Evolutionary conservation across 2,888 invertebrate genomes (phyloP).

Genomic region (Eristalinus aeneus): DNA sequence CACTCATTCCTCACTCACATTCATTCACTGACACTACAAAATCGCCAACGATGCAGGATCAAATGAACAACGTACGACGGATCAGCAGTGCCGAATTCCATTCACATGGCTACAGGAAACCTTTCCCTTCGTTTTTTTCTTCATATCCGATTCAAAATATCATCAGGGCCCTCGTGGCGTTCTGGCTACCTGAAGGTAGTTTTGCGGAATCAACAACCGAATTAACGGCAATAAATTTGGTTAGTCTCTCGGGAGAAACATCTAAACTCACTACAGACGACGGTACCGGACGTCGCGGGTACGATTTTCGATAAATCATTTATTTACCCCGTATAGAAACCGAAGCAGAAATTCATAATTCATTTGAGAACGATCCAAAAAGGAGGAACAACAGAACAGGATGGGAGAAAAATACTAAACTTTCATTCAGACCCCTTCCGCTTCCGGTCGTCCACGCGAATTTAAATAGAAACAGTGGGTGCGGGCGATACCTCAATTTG

Average conservation of each 20-base stretch:
- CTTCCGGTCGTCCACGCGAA: slow-evolving; percentile 26
- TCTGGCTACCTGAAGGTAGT: not conserved
- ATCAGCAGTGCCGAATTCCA: slow-evolving; percentile 9
- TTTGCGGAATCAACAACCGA: not conserved
- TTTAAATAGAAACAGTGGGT: slow-evolving; percentile 9
- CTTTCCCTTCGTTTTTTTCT: not conserved
- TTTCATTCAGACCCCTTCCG: not conserved
- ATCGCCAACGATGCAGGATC: slow-evolving; percentile 18
- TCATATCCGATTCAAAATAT: not conserved
- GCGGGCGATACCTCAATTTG: slow-evolving; percentile 1
- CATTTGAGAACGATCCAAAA: not conserved
- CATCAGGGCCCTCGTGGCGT: not conserved
- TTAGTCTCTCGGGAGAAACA: slow-evolving; percentile 2
- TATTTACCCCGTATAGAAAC: slow-evolving; percentile 9
- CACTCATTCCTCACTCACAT: not conserved
- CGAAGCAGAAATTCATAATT: slow-evolving; percentile 22
- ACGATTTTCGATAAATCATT: slow-evolving; percentile 24
- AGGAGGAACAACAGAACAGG: not conserved
- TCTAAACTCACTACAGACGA: not conserved
- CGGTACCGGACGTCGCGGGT: not conserved
- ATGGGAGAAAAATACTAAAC: not conserved
- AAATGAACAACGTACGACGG: not conserved
- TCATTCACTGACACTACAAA: not conserved
- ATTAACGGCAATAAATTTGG: not conserved
- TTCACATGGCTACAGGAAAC: slow-evolving; percentile 29